Evolutionary conservation across 2,797 vertebrate genomes (phyloP).

Genomic region (Chelmon rostratus): DNA sequence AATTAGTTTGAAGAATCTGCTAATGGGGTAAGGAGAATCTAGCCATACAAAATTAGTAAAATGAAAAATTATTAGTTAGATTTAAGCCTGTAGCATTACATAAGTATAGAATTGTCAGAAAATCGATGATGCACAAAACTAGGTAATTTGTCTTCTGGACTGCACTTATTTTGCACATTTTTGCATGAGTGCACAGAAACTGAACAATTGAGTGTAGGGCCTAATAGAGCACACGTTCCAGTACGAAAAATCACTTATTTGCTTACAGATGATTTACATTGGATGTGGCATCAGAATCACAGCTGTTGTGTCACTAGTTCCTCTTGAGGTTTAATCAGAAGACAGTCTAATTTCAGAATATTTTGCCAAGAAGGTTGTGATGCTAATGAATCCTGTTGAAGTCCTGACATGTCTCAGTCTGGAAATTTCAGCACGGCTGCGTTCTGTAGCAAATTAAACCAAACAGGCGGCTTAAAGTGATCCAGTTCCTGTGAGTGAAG

Average conservation of each 20-base stretch:
- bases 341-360: constrained; percentile 3
- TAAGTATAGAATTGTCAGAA: background rate
- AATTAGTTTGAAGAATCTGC: background rate
- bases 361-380: background rate
- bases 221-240: background rate
- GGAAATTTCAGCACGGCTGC: constrained; percentile 21
- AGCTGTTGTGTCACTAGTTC: background rate
- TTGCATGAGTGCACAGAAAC: background rate
- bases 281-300: background rate
- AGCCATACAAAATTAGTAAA: background rate
- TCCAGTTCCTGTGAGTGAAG: constrained; percentile 5
- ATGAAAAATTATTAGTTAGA: background rate
- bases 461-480: constrained; percentile 7
- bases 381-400: constrained; percentile 17
- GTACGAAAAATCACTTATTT: background rate
- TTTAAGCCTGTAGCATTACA: background rate
- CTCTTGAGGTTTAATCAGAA: constrained; percentile 8
- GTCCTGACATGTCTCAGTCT: constrained; percentile 8
- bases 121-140: background rate
- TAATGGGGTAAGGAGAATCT: background rate
- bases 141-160: background rate
- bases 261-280: background rate
- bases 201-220: background rate
- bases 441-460: constrained; percentile 32
- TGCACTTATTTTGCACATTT: background rate